Evolutionary conservation across 2,113 vertebrate genomes (phyloP).

Genomic region (Lates calcarifer): DNA sequence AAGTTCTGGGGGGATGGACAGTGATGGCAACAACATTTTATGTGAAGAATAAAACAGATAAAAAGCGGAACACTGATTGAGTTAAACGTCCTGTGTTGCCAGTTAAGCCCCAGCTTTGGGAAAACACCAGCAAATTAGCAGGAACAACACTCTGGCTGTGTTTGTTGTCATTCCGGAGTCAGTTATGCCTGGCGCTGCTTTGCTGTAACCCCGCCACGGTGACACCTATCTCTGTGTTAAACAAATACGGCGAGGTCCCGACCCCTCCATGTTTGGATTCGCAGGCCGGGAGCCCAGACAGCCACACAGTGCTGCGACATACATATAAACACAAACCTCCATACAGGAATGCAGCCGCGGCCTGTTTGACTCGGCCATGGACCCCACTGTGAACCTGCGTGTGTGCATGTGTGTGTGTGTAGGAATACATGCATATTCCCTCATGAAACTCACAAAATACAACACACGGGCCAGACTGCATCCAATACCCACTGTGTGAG

Average conservation of each 20-base stretch:
- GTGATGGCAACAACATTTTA: constrained; percentile 38
- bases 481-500: too few species aligned
- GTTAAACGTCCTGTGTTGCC: constrained; percentile 71
- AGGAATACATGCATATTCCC: neutral
- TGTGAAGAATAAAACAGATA: constrained; percentile 51
- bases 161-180: constrained; percentile 80
- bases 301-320: constrained; percentile 48
- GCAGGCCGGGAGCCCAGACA: constrained; percentile 74
- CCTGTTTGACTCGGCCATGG: constrained; percentile 25
- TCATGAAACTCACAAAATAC: too few species aligned
- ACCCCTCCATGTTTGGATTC: constrained; percentile 77
- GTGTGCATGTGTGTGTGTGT: constrained; percentile 4
- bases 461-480: too few species aligned
- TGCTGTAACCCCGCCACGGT: constrained; percentile 39
- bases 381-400: constrained; percentile 53
- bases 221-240: constrained; percentile 67
- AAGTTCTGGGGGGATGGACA: constrained; percentile 22
- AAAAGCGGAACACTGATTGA: constrained; percentile 65
- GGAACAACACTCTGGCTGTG: constrained; percentile 54
- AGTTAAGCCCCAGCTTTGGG: constrained; percentile 60
- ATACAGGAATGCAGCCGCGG: constrained; percentile 65
- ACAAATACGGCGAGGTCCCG: constrained; percentile 67
- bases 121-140: constrained; percentile 73
- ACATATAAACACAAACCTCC: constrained; percentile 67
- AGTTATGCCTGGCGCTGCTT: constrained; percentile 63